Conservation (phyloP, 1,140 invertebrate genomes). For the Ephestia elutella region DNA sequence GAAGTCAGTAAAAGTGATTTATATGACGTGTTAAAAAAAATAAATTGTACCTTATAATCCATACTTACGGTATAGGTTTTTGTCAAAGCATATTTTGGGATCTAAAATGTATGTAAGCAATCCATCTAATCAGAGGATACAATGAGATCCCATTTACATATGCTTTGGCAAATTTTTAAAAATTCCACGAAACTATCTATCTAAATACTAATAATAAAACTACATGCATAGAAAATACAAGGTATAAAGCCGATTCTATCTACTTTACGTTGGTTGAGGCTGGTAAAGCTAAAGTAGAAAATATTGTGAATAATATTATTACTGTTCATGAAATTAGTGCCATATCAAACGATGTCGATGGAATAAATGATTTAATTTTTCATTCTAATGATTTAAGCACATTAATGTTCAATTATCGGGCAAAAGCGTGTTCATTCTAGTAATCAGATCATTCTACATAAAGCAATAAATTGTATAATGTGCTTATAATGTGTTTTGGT, state of each 20-base stretch:
- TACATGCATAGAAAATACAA: constrained; percentile 2
- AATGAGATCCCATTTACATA: background rate
- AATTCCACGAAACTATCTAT: background rate
- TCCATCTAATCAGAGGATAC: too few species aligned
- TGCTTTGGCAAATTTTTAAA: background rate
- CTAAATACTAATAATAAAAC: background rate
- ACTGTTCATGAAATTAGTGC: background rate
- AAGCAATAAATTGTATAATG: constrained; percentile 34
- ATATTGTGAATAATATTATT: constrained; percentile 9
- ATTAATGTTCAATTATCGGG: background rate
- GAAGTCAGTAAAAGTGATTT: too few species aligned
- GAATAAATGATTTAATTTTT: constrained; percentile 12
- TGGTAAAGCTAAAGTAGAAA: constrained; percentile 8
- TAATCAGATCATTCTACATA: constrained; percentile 24
- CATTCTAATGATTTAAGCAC: background rate
- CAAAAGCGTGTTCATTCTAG: background rate
- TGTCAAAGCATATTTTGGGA: background rate
- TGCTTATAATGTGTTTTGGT: constrained; percentile 18
- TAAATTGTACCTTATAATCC: background rate
- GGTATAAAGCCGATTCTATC: constrained; percentile 1
- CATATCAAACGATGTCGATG: background rate
- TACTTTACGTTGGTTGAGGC: background rate
- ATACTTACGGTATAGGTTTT: background rate
- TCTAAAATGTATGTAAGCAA: background rate
- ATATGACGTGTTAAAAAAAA: too few species aligned